These are phyloP conservation scores for Okapia johnstoni DNA, from an alignment of 2,113 vertebrate species.

Conservation along the genomic window DNA sequence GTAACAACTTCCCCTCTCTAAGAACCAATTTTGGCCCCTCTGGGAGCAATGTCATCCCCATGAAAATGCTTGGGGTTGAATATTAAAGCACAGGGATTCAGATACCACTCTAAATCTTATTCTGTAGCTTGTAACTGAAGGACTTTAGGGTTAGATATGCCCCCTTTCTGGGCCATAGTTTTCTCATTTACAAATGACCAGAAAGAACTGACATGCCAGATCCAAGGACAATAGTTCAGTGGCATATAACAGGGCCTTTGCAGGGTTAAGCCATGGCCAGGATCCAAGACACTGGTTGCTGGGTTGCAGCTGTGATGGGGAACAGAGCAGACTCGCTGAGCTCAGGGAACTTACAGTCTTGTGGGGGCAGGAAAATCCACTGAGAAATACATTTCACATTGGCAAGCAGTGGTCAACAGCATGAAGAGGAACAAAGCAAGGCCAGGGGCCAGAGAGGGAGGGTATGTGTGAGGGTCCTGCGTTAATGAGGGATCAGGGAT, in stretches of 20 bases:
- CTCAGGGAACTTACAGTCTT: not conserved
- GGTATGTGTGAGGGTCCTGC: not conserved
- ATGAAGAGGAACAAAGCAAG: not conserved
- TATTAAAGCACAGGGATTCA: not conserved
- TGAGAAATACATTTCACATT: not conserved
- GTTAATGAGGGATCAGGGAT: not conserved
- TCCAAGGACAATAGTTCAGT: not conserved
- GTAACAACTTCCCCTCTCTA: not conserved
- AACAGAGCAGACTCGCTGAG: not conserved
- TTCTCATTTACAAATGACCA: not conserved
- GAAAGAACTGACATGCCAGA: not conserved
- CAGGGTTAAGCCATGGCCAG: not conserved
- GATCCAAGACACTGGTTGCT: not conserved
- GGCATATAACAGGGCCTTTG: not conserved
- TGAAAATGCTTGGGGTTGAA: not conserved
- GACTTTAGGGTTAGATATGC: not conserved
- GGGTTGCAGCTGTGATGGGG: not conserved
- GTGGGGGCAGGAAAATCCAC: not conserved
- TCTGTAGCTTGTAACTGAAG: not conserved
- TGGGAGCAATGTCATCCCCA: not conserved
- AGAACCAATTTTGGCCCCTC: not conserved
- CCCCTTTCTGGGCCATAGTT: not conserved
- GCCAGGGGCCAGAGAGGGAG: accelerated
- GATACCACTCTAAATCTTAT: not conserved
- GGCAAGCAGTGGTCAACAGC: not conserved